Evolutionary conservation across 1,140 invertebrate genomes (phyloP).

Genomic region (Galendromus occidentalis): DNA sequence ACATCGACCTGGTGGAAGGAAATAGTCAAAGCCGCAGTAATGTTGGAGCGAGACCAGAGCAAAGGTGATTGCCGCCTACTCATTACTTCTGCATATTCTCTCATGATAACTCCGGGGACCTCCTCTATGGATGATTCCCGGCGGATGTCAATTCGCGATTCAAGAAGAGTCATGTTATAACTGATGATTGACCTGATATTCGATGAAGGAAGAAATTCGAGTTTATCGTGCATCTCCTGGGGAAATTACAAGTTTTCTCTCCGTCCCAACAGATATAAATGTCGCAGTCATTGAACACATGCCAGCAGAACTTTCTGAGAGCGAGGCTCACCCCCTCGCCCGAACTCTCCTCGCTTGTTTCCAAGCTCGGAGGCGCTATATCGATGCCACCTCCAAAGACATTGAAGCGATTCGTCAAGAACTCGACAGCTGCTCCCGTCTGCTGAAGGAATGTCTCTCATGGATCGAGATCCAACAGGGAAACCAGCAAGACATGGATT

Average conservation of each 20-base stretch:
- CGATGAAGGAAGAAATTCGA: too few relatives aligned
- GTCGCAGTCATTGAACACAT: not conserved
- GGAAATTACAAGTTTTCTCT: not conserved
- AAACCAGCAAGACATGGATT: not conserved
- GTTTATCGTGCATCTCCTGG: too few relatives aligned
- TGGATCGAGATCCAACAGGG: not conserved
- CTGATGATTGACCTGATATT: too few relatives aligned
- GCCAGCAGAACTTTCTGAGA: conserved; percentile 1
- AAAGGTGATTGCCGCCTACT: too few relatives aligned
- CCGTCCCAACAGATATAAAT: not conserved
- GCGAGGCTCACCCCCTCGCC: not conserved
- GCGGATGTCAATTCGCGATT: too few relatives aligned
- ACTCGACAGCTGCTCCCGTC: not conserved
- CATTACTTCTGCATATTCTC: too few relatives aligned
- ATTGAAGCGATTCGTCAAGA: not conserved
- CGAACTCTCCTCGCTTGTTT: not conserved
- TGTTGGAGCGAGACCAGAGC: not conserved
- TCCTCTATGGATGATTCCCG: too few relatives aligned
- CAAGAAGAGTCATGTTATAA: too few relatives aligned
- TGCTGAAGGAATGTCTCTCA: not conserved
- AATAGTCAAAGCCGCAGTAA: not conserved
- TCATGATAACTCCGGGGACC: too few relatives aligned
- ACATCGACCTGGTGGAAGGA: conserved; percentile 9
- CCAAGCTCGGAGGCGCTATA: not conserved
- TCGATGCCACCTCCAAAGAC: not conserved